Conservation (phyloP, 1,140 invertebrate genomes). For the Harlomillsia oculata region DNA sequence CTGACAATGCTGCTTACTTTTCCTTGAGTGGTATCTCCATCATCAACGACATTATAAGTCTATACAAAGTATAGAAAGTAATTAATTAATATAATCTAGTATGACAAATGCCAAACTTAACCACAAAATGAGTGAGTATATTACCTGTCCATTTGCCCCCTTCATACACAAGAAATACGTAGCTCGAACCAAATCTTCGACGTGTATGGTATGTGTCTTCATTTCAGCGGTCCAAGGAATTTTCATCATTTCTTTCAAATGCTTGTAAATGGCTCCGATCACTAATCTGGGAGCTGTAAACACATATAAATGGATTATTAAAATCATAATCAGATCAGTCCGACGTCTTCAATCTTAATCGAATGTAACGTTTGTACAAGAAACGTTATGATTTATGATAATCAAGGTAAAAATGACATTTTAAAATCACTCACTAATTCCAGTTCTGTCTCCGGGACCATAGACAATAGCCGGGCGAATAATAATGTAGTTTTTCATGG, state of each 20-base stretch:
- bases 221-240: constrained; percentile 75
- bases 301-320: background rate
- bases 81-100: too few relatives aligned
- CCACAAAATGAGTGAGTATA: background rate
- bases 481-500: constrained; percentile 61
- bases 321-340: background rate
- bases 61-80: constrained; percentile 43
- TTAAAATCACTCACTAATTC: constrained; percentile 56
- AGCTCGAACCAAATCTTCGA: constrained; percentile 66
- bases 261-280: constrained; percentile 76
- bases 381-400: background rate
- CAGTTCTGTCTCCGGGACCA: constrained; percentile 68
- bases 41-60: constrained; percentile 73
- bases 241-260: constrained; percentile 81
- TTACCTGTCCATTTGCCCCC: constrained; percentile 40
- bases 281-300: constrained; percentile 65
- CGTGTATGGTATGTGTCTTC: constrained; percentile 78
- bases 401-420: background rate
- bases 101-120: too few relatives aligned
- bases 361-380: too few relatives aligned
- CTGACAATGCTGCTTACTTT: constrained; percentile 63
- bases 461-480: constrained; percentile 77
- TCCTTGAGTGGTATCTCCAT: constrained; percentile 71
- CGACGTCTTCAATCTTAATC: too few relatives aligned
- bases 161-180: constrained; percentile 55